phyloP scores from a whole-genome alignment of 92 coral and sea anemone species.

The Palythoa heliodiscus region DNA sequence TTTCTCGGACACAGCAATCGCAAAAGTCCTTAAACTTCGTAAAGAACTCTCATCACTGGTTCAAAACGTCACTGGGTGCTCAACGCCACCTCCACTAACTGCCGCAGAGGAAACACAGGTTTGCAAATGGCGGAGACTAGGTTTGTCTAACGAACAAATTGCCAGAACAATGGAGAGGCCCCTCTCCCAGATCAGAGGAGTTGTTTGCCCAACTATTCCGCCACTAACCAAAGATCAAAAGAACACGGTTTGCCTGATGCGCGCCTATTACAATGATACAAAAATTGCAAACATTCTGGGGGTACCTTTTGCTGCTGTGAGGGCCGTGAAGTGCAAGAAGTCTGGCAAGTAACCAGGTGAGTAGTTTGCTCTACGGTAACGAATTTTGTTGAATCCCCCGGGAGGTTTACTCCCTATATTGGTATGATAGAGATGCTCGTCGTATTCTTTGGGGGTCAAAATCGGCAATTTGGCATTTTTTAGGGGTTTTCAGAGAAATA shows the following conservation, averaged over 20 bases:
- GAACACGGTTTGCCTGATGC: not conserved
- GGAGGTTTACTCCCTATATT: too few relatives aligned
- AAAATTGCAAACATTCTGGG: not conserved
- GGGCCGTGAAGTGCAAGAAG: not conserved
- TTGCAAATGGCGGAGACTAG: not conserved
- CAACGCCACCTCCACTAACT: not conserved
- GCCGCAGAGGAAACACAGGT: not conserved
- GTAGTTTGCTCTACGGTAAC: too few relatives aligned
- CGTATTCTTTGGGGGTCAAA: too few relatives aligned
- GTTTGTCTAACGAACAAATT: not conserved
- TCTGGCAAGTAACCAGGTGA: too few relatives aligned
- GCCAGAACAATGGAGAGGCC: not conserved
- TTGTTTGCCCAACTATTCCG: not conserved
- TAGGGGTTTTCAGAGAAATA: too few relatives aligned
- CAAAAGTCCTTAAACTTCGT: not conserved
- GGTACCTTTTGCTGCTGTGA: not conserved
- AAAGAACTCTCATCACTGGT: not conserved
- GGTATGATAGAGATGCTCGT: too few relatives aligned
- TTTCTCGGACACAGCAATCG: not conserved
- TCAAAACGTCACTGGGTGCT: slow-evolving; percentile 2
- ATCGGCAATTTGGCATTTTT: too few relatives aligned
- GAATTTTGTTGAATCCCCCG: too few relatives aligned
- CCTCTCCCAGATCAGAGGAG: not conserved
- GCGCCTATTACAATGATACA: not conserved
- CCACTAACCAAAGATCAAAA: not conserved